Base-by-base conservation (phyloP, 2,113 vertebrate genomes). In the Cepphus grylle region DNA sequence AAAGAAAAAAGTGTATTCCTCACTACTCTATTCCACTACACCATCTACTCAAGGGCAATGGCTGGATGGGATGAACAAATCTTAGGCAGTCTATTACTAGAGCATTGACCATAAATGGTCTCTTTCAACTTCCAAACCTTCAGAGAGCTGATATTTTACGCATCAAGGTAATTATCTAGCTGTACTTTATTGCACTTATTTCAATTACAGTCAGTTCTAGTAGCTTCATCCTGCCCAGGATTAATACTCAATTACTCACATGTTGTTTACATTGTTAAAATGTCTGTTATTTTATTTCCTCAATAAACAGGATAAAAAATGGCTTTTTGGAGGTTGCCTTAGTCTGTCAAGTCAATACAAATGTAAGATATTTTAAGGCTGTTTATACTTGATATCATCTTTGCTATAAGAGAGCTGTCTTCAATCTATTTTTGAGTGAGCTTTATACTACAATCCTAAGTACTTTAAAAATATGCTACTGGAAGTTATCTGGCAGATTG, bases 221-320 rank as follows among this genome's bases (percentile, higher is more conserved):
- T 36, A 59, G 70, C 18, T 65, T 63, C 36, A 88, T 26, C 20
- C 55, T 93, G 50, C 47, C 63, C 78, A 84, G 26, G 59, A 74
- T 71, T 89, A 81, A 81, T 86, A 62, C 38, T 74, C 55, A 73
- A 70, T 86, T 77, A 62, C 42, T 92, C 66, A 50, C 6, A 55
- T 52, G 9, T 29, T 93, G 53, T 94, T 93, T 90, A 56, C 25
- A 56, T 74, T 93, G 86, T 91, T 91, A 84, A 87, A 84, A 87
- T 87, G 30, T 42, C 47, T 89, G 36, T 74, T 87, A 70, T 22
- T 79, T 3, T 84, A 87, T 89, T 88, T 89, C 81, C 70, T 91
- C 73, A 94, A 89, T 70, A 88, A 88, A 96, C n/a, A 91, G 83
- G 61, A 55, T 3, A 45, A 82, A 79, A 88, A 80, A 42, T 38